A percentile compares a stretch with the other conserved stretches of the same genome.
These are phyloP conservation scores for Pocota personata DNA, from an alignment of 2,888 invertebrate genomes.

Conservation along the genomic window DNA sequence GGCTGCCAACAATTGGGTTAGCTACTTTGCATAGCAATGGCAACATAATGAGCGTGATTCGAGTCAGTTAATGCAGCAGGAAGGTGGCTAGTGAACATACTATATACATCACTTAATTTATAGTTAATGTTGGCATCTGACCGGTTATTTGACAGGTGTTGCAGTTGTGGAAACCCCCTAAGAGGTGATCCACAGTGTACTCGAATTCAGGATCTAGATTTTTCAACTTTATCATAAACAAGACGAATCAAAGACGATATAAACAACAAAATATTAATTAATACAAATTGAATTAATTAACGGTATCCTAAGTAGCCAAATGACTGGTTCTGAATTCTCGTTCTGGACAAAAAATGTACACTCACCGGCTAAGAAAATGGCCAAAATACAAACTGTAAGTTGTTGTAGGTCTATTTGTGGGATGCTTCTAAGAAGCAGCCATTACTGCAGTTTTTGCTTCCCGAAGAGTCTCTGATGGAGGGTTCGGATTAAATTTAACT, in stretches of 20 bases:
- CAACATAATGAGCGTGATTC: conserved; percentile 27
- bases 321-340: conserved; percentile 17
- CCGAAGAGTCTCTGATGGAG: too few relatives aligned
- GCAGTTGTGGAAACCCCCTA: neutral
- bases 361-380: too few relatives aligned
- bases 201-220: too few relatives aligned
- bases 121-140: conserved; percentile 20
- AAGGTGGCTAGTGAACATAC: conserved; percentile 35
- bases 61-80: neutral
- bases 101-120: conserved; percentile 23
- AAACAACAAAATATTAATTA: neutral
- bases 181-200: neutral
- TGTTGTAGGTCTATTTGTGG: too few relatives aligned
- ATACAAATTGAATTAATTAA: neutral
- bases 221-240: neutral
- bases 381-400: too few relatives aligned
- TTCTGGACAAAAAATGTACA: neutral
- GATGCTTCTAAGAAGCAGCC: too few relatives aligned
- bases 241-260: neutral
- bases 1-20: conserved; percentile 32
- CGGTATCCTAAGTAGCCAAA: neutral
- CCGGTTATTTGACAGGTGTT: neutral
- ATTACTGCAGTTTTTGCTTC: too few relatives aligned
- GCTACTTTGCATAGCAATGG: conserved; percentile 30
- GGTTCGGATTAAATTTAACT: too few relatives aligned